phyloP scores from a whole-genome alignment of 2,113 vertebrate species.

The Paramisgurnus dabryanus region DNA sequence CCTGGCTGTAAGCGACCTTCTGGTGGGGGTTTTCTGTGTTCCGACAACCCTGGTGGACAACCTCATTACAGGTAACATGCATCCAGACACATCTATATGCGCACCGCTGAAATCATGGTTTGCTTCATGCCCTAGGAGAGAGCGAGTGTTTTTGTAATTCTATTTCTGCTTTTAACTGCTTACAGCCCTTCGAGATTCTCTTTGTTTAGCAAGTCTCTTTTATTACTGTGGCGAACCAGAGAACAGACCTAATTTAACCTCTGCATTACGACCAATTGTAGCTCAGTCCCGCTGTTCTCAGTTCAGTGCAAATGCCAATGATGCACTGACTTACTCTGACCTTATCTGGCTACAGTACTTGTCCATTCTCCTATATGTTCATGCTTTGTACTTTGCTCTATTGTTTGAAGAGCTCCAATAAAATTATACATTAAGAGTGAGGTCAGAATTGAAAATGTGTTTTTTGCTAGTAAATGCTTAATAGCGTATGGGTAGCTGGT shows the following conservation, averaged over 20 bases:
- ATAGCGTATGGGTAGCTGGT: background rate
- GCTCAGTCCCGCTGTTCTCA: background rate
- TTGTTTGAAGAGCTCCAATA: background rate
- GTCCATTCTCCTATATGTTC: background rate
- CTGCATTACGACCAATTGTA: background rate
- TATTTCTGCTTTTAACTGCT: too few relatives aligned
- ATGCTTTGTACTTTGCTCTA: background rate
- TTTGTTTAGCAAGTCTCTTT: background rate
- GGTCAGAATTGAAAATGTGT: background rate
- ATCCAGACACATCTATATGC: background rate
- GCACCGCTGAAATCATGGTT: background rate
- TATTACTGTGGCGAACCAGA: background rate
- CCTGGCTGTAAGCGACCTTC: constrained; percentile 79
- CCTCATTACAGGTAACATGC: constrained; percentile 77
- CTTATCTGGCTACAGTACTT: background rate
- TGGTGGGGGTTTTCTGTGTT: constrained; percentile 83
- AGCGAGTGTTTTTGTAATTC: background rate
- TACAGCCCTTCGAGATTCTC: background rate
- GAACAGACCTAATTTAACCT: background rate
- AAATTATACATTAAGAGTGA: background rate
- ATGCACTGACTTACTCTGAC: background rate
- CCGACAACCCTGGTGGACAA: constrained; percentile 82
- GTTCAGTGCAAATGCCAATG: background rate
- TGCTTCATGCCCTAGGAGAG: background rate
- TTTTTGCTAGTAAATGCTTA: background rate